Conservation (phyloP, 1,140 invertebrate genomes). For the Notospermus geniculatus region DNA sequence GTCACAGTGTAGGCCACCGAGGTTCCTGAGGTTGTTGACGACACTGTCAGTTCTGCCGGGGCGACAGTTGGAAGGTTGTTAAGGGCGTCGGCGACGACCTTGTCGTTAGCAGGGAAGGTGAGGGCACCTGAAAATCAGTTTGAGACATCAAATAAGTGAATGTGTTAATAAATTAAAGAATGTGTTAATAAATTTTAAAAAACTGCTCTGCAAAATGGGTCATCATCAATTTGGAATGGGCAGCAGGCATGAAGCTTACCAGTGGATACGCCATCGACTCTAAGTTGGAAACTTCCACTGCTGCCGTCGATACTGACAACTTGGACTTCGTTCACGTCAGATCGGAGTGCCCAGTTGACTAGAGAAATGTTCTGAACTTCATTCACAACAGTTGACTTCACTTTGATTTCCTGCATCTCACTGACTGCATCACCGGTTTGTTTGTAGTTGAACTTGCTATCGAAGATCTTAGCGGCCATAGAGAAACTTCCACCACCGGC, state of each 20-base stretch:
- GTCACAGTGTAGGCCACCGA: conserved; percentile 14
- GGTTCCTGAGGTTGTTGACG: background rate
- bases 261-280: conserved; percentile 29
- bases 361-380: conserved; percentile 10
- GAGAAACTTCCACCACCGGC: conserved; percentile 2
- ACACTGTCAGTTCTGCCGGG: conserved; percentile 15
- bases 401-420: conserved; percentile 25
- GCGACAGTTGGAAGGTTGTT: conserved; percentile 19
- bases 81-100: conserved; percentile 11
- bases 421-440: conserved; percentile 17
- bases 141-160: too few species aligned
- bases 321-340: conserved; percentile 24
- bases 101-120: background rate
- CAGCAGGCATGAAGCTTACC: conserved; percentile 17
- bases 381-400: conserved; percentile 14
- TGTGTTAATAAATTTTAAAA: too few species aligned
- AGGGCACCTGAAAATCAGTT: too few species aligned
- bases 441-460: conserved; percentile 15
- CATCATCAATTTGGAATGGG: too few species aligned
- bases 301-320: conserved; percentile 19
- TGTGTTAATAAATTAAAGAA: too few species aligned
- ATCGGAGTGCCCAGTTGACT: conserved; percentile 5
- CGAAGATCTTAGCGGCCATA: conserved; percentile 25
- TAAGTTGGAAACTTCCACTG: conserved; percentile 21
- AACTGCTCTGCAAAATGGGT: too few species aligned